Evolutionary conservation across 2,888 invertebrate genomes (phyloP), one percentile per base, ranked within the genome.

Genomic region (Helleia helle): DNA sequence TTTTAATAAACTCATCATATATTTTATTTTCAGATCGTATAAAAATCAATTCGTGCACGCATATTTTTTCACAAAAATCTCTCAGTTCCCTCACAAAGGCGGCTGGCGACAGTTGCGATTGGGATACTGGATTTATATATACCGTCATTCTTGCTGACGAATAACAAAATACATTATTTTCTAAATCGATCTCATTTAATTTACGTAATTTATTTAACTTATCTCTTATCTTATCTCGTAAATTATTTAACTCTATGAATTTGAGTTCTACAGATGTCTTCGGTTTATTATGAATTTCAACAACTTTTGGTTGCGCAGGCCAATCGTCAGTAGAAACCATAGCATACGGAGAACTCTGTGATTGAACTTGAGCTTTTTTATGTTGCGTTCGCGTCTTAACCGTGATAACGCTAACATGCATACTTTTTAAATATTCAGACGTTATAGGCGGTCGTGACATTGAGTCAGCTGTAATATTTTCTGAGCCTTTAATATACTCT

Each of bases 41-140:
- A 15, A 31, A 40, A 40, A 14, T 36, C 26, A 37, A 37, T 36
- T 41, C 41, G 8, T 31, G 13, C 7, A 31, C 8, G 8, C 36
- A 40, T 39, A 39, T 34, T 9, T 27, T 31, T 18, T 29, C 40
- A 29, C 42, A 40, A 36, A 44, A 38, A 9, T 7, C 34, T 24
- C 15, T 22, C 28, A 42, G 25, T 17, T 40, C 40, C 14, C 44
- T 40, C 45, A 27, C 42, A 31, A 42, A 45, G 13, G 24, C 18
- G 22, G 12, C 12, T 24, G 22, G 11, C 26, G 12, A 36, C 36
- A 36, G 36, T 7, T 36, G 36, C n/a, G 36, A 36, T 36, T 8
- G 22, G 11, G 22, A 6, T 5, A 24, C 36, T 22, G 36, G 18
- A 36, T 36, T 36, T 2, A 25, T 25, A 36, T 13, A 24, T 24